A percentile compares a stretch with the other conserved stretches of the same genome.
These are phyloP conservation scores for Ophiothrix spiculata DNA, from an alignment of 35 echinoderm and acorn worm species.

Conservation along the genomic window DNA sequence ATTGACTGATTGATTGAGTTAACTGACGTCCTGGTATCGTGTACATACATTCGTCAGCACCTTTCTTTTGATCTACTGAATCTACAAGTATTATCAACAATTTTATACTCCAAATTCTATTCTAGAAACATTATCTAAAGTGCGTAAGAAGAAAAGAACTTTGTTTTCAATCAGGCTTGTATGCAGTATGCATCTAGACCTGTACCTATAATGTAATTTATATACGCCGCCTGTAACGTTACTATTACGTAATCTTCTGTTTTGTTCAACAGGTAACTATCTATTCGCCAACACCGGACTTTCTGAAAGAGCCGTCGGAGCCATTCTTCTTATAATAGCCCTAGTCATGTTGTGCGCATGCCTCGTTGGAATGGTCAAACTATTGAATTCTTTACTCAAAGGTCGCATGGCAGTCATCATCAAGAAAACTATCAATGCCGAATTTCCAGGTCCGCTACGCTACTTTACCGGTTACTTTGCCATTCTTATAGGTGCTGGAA, in stretches of 20 bases:
- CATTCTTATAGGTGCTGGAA: slow-evolving; percentile 75
- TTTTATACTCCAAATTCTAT: background rate
- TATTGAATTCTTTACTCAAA: slow-evolving; percentile 75
- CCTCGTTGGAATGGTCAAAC: slow-evolving; percentile 67
- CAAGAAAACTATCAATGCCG: slow-evolving; percentile 75
- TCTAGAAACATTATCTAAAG: background rate
- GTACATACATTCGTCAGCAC: too few relatives aligned
- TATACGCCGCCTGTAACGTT: background rate
- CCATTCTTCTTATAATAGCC: slow-evolving; percentile 65
- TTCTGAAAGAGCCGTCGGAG: slow-evolving; percentile 73
- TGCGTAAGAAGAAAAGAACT: background rate
- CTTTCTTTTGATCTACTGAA: too few relatives aligned
- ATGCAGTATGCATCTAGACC: background rate
- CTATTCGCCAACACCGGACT: slow-evolving; percentile 78
- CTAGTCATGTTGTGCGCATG: slow-evolving; percentile 64
- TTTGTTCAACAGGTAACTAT: slow-evolving; percentile 57
- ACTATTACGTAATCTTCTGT: slow-evolving; percentile 9
- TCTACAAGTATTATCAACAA: background rate
- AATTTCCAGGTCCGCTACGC: slow-evolving; percentile 75
- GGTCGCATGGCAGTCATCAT: slow-evolving; percentile 67
- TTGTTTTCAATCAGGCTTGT: background rate
- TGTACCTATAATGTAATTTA: background rate
- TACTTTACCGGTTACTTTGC: slow-evolving; percentile 89
- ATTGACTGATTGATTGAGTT: background rate
- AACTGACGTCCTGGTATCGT: background rate